These are phyloP conservation scores for Spermophilus dauricus DNA, from an alignment of 2,113 vertebrate genomes.

Conservation along the genomic window DNA sequence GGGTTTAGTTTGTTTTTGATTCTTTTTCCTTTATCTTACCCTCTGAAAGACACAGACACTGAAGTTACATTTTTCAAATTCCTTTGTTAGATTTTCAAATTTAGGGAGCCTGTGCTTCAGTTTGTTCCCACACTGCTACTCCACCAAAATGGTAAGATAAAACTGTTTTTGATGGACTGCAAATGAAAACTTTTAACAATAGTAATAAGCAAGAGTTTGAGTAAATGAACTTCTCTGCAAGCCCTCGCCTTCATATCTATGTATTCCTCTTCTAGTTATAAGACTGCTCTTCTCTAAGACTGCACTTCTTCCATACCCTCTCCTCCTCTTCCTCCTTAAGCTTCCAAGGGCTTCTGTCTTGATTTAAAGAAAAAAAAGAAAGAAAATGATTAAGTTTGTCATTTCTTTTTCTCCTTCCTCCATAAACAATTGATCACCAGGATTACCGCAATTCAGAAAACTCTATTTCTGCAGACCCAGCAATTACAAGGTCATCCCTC, in stretches of 20 bases:
- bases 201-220: not conserved
- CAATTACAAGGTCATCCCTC: not conserved
- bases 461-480: not conserved
- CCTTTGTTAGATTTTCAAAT: slow-evolving; percentile 47
- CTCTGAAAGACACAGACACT: slow-evolving; percentile 34
- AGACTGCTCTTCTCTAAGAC: not conserved
- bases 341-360: not conserved
- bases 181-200: not conserved
- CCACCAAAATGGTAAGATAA: slow-evolving; percentile 20
- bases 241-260: not conserved
- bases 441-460: not conserved
- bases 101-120: not conserved
- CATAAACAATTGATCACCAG: not conserved
- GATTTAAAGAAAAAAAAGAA: not conserved
- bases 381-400: not conserved
- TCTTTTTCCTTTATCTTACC: not conserved
- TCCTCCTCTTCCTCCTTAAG: not conserved
- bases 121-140: not conserved
- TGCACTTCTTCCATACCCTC: not conserved
- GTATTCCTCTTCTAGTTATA: not conserved
- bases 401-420: not conserved
- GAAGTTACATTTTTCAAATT: not conserved
- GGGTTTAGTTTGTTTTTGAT: not conserved
- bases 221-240: not conserved
- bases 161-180: not conserved